These are phyloP conservation scores for Otus scops DNA, from an alignment of 2,797 vertebrate genomes.

Conservation along the genomic window DNA sequence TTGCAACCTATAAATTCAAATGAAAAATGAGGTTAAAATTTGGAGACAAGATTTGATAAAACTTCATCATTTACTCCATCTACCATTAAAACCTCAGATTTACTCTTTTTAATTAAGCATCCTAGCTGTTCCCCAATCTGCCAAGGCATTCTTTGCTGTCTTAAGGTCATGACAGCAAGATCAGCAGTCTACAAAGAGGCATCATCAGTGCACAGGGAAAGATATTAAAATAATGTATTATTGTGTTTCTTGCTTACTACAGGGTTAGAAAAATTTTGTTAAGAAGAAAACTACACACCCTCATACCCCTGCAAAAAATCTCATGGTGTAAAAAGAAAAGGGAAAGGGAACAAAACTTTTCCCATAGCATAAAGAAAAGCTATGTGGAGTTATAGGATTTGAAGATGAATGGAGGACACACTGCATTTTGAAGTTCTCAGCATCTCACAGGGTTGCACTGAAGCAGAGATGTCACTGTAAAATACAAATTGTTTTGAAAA, in stretches of 20 bases:
- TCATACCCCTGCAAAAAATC: not conserved
- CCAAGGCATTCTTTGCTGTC: not conserved
- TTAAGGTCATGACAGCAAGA: constrained; percentile 30
- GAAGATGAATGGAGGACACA: not conserved
- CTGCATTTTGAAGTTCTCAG: not conserved
- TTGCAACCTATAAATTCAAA: constrained; percentile 57
- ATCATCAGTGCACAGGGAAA: not conserved
- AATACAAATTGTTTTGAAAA: not conserved
- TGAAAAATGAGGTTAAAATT: constrained; percentile 43
- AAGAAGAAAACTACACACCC: not conserved
- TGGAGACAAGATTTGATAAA: constrained; percentile 33
- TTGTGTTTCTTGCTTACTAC: not conserved
- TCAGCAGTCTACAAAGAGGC: not conserved
- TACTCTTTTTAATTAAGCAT: constrained; percentile 73
- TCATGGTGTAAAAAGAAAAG: not conserved
- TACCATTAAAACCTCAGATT: constrained; percentile 60
- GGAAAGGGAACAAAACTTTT: not conserved
- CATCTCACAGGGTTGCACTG: not conserved
- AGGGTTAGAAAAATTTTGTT: not conserved
- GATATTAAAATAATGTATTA: constrained; percentile 17
- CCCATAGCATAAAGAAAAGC: not conserved
- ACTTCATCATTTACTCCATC: constrained; percentile 48
- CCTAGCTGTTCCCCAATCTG: not conserved
- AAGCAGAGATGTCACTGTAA: not conserved
- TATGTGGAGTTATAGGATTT: not conserved